A percentile compares a stretch with the other conserved stretches of the same genome.
Conservation (phyloP, 2,113 vertebrate genomes). For the Gobio gobio region DNA sequence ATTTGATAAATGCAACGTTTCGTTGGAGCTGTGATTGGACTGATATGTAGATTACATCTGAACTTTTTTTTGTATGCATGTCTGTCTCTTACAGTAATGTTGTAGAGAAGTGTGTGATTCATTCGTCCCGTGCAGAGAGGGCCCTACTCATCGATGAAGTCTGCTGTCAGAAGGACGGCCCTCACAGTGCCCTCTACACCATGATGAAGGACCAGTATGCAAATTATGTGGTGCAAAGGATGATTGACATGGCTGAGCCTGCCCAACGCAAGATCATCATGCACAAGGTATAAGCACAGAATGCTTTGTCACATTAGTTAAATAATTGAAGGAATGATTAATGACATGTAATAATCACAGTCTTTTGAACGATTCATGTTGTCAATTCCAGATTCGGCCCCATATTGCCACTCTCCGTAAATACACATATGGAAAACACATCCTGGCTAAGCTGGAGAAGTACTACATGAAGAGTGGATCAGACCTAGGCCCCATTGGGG, state of each 20-base stretch:
- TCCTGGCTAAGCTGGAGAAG: slow-evolving; percentile 97
- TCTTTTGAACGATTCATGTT: background rate
- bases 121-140: slow-evolving; percentile 94
- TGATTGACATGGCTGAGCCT: slow-evolving; percentile 98
- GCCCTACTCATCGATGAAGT: slow-evolving; percentile 96
- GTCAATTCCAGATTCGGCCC: slow-evolving; percentile 87
- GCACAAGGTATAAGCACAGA: slow-evolving; percentile 87
- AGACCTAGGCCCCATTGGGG: slow-evolving; percentile 93
- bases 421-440: slow-evolving; percentile 98
- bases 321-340: background rate
- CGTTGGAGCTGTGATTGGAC: too few relatives aligned
- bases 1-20: too few relatives aligned
- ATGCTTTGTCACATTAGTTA: background rate
- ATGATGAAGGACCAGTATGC: slow-evolving; percentile 99
- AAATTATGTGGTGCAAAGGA: slow-evolving; percentile 98
- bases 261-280: slow-evolving; percentile 98
- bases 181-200: slow-evolving; percentile 98
- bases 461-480: slow-evolving; percentile 98
- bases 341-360: background rate
- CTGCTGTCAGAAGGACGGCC: slow-evolving; percentile 97
- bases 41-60: too few relatives aligned
- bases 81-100: slow-evolving; percentile 84
- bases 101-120: slow-evolving; percentile 97
- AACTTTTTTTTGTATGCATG: slow-evolving; percentile 10
- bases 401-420: slow-evolving; percentile 97